Percentiles rank a stretch among this genome's conserved stretches.
These are phyloP conservation scores for Ptychoptera contaminata DNA, from an alignment of 2,888 invertebrate genomes.

Conservation along the genomic window DNA sequence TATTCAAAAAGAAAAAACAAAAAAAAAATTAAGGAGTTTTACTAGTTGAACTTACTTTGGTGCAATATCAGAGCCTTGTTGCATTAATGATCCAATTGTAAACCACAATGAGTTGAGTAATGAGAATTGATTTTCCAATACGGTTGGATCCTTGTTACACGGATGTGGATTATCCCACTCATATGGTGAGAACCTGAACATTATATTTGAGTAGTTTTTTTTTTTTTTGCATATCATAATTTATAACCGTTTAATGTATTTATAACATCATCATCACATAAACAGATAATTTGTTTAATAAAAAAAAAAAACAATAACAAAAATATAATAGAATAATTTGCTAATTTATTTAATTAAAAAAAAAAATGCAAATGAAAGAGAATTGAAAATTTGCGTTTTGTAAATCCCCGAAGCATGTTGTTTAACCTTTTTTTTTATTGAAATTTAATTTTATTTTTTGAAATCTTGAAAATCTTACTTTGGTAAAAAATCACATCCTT, in stretches of 20 bases:
- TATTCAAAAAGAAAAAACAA: conserved; percentile 6
- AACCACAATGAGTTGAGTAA: conserved; percentile 90
- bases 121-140: conserved; percentile 81
- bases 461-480: conserved; percentile 50
- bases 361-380: background rate
- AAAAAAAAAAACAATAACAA: background rate
- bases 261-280: background rate
- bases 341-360: background rate
- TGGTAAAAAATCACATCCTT: conserved; percentile 89
- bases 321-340: background rate
- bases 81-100: conserved; percentile 83
- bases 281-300: too few species aligned
- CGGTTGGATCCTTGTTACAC: conserved; percentile 69
- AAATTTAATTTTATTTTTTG: background rate
- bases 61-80: conserved; percentile 84
- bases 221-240: background rate
- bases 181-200: conserved; percentile 70
- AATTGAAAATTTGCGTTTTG: background rate
- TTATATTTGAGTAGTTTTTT: too few species aligned
- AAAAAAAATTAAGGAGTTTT: background rate
- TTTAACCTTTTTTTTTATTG: background rate
- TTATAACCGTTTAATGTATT: background rate
- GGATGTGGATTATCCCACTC: conserved; percentile 73
- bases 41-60: conserved; percentile 54
- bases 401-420: conserved; percentile 2